A percentile compares a stretch with the other conserved stretches of the same genome.
phyloP scores from a whole-genome alignment of 2,113 vertebrate genomes.

The Sitta europaea region DNA sequence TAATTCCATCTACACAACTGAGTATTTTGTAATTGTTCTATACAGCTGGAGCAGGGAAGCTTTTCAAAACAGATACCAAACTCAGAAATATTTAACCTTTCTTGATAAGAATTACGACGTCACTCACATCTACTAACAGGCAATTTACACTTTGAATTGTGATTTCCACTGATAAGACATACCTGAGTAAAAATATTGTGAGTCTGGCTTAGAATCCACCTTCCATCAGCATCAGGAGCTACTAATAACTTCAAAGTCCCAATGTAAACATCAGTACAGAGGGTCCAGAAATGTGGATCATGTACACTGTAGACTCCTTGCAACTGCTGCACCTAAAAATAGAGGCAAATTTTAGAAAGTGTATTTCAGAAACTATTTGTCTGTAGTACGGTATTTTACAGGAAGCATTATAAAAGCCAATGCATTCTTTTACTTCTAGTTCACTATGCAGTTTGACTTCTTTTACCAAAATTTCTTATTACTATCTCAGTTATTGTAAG shows the following conservation, averaged over 20 bases:
- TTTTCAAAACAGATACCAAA: not conserved
- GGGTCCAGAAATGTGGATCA: conserved; percentile 98
- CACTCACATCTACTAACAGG: rapidly evolving
- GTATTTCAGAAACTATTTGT: not conserved
- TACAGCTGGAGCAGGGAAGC: not conserved
- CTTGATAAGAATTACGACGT: not conserved
- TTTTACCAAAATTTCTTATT: not conserved
- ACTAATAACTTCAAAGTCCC: conserved; percentile 93
- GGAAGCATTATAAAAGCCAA: not conserved
- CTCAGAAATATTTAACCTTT: not conserved
- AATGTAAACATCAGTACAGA: conserved; percentile 94
- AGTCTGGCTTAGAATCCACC: conserved; percentile 97
- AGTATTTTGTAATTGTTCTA: not conserved
- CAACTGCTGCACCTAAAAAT: conserved; percentile 90
- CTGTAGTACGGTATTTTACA: not conserved
- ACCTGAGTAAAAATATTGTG: conserved; percentile 99
- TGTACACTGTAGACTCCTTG: conserved; percentile 95
- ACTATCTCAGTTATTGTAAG: not conserved
- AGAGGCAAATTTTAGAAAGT: not conserved
- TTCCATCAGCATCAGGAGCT: conserved; percentile 90
- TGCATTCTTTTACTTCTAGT: not conserved
- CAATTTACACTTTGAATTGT: not conserved
- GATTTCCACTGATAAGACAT: not conserved
- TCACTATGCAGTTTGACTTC: not conserved
- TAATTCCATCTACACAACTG: not conserved